phyloP scores from a whole-genome alignment of 2,888 invertebrate species.

The Seira sanloemensis region DNA sequence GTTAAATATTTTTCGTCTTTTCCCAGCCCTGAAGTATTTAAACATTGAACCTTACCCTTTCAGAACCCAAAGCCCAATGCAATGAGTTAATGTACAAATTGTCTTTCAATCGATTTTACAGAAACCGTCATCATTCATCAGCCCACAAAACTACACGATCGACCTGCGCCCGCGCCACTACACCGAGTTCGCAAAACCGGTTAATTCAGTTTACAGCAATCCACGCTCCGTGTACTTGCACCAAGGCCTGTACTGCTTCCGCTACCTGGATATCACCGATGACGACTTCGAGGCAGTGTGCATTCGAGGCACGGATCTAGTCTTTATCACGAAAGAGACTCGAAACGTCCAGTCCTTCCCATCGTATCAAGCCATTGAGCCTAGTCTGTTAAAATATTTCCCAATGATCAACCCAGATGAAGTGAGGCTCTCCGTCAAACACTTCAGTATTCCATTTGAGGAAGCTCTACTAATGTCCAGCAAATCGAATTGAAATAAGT shows the following conservation, averaged over 20 bases:
- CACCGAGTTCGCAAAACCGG: neutral
- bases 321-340: slow-evolving; percentile 61
- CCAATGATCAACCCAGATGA: slow-evolving; percentile 53
- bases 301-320: slow-evolving; percentile 53
- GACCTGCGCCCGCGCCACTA: slow-evolving; percentile 4
- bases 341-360: slow-evolving; percentile 37
- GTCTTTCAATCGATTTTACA: slow-evolving; percentile 12
- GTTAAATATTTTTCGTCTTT: too few species aligned
- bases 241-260: slow-evolving; percentile 54
- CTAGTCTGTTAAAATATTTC: slow-evolving; percentile 52
- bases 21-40: too few species aligned
- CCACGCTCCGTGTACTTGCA: slow-evolving; percentile 46
- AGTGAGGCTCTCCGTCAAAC: slow-evolving; percentile 39
- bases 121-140: slow-evolving; percentile 37
- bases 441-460: slow-evolving; percentile 57
- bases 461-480: slow-evolving; percentile 47
- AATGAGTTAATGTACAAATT: too few species aligned
- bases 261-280: slow-evolving; percentile 54
- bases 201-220: slow-evolving; percentile 37
- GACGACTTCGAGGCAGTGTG: slow-evolving; percentile 62
- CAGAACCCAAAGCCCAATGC: too few species aligned
- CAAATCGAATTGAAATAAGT: too few species aligned
- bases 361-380: slow-evolving; percentile 38
- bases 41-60: neutral
- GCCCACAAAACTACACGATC: slow-evolving; percentile 58